Evolutionary conservation across 1,140 invertebrate genomes (phyloP).

Genomic region (Hydropsyche tenuis): DNA sequence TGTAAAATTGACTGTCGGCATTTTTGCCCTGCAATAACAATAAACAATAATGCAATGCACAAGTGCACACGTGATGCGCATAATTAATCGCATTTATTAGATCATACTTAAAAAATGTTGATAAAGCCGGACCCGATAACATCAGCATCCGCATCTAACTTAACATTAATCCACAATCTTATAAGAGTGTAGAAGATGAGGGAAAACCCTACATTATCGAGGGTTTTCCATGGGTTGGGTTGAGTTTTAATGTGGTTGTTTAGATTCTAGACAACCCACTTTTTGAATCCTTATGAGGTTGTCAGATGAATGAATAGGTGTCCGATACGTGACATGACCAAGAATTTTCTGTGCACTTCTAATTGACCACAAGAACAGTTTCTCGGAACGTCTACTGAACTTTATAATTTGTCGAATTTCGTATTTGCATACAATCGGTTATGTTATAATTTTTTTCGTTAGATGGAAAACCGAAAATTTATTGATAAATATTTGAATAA

Average conservation of each 20-base stretch:
- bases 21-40: not conserved
- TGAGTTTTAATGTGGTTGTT: not conserved
- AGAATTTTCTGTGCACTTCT: no score
- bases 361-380: no score
- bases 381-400: no score
- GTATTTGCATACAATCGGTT: no score
- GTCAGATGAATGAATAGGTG: slow-evolving; percentile 6
- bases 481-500: no score
- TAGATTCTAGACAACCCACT: not conserved
- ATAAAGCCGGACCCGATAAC: not conserved
- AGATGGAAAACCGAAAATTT: no score
- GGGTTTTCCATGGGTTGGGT: not conserved
- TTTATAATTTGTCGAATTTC: no score
- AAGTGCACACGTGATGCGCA: not conserved
- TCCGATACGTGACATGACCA: not conserved
- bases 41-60: not conserved
- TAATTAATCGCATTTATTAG: slow-evolving; percentile 2
- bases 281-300: not conserved
- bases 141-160: not conserved
- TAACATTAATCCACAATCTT: not conserved
- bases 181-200: not conserved
- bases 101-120: not conserved
- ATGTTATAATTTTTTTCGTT: no score
- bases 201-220: not conserved
- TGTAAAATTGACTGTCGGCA: not conserved